Evolutionary conservation across 2,797 vertebrate species (phyloP).

Genomic region (Chaetodon trifasciatus): DNA sequence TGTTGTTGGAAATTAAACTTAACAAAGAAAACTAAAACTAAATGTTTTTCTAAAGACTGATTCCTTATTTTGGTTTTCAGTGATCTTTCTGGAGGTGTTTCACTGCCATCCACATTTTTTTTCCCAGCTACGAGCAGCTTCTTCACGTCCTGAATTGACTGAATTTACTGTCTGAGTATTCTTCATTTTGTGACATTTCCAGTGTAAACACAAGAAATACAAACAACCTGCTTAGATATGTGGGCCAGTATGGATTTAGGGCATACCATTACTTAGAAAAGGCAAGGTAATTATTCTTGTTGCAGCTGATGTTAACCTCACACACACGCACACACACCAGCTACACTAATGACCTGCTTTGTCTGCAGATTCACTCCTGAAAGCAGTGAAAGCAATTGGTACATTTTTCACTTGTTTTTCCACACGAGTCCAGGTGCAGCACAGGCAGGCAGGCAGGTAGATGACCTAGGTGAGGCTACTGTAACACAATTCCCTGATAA

Average conservation of each 20-base stretch:
- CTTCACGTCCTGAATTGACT: too few species aligned
- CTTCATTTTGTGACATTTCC: neutral
- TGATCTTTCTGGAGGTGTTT: neutral
- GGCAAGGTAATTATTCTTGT: too few species aligned
- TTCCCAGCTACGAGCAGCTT: neutral
- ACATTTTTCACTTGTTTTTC: neutral
- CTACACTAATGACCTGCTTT: neutral
- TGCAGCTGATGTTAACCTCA: neutral
- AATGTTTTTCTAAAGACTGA: neutral
- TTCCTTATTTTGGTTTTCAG: neutral
- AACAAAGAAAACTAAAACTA: too few species aligned
- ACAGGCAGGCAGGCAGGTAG: conserved; percentile 10
- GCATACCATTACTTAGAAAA: neutral
- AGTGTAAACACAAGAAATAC: neutral
- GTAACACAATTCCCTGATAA: conserved; percentile 21
- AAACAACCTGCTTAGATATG: neutral
- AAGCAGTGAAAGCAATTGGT: neutral
- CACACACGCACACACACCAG: neutral
- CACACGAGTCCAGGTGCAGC: conserved; percentile 19
- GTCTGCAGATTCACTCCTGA: neutral
- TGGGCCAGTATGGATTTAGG: neutral
- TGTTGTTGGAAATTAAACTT: too few species aligned
- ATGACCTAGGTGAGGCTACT: conserved; percentile 21
- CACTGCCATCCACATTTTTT: neutral
- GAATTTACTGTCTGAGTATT: neutral